phyloP scores from a whole-genome alignment of 2,113 vertebrate species.

The Leiothrix lutea region DNA sequence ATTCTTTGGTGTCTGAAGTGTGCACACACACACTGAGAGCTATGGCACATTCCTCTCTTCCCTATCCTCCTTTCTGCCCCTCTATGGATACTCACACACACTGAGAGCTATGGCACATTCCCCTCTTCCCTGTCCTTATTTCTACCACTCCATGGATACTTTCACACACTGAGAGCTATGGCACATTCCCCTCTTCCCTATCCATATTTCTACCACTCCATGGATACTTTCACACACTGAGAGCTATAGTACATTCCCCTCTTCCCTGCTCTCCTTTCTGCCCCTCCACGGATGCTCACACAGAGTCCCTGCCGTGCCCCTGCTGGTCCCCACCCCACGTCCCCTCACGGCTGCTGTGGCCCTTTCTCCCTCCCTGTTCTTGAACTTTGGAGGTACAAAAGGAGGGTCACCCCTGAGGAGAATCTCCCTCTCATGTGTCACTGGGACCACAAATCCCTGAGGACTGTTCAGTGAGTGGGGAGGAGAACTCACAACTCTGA shows the following conservation, averaged over 20 bases:
- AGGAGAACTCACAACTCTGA: neutral
- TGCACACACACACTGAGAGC: neutral
- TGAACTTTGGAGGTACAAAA: neutral
- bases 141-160: neutral
- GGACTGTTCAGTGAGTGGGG: neutral
- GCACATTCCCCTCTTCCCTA: neutral
- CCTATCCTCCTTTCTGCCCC: neutral
- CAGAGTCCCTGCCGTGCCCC: neutral
- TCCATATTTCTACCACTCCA: neutral
- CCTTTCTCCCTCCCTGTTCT: neutral
- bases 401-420: neutral
- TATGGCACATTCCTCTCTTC: neutral
- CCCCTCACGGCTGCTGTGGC: neutral
- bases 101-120: neutral
- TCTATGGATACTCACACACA: neutral
- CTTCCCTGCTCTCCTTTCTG: neutral
- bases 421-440: rapidly evolving
- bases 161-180: neutral
- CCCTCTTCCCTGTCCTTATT: neutral
- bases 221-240: neutral
- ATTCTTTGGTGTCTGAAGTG: neutral
- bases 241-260: neutral
- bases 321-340: rapidly evolving
- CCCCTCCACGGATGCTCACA: neutral
- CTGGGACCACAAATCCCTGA: neutral